A percentile compares a stretch with the other conserved stretches of the same genome.
Evolutionary conservation across 2,888 invertebrate species (phyloP).

Genomic region (Troglohyphantes excavatus): DNA sequence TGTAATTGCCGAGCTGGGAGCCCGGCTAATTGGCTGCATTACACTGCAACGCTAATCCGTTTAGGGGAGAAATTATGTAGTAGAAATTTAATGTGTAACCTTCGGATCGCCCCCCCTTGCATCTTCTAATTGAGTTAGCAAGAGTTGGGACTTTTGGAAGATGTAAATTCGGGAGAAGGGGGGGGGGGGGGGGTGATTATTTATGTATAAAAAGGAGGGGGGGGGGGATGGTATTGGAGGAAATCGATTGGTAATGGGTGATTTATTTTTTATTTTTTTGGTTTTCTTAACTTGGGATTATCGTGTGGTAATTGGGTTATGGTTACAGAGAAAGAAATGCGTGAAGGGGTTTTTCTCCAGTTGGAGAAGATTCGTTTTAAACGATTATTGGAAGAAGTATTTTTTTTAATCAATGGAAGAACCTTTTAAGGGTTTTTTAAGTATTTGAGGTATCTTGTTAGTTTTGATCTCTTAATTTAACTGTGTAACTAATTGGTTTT

Average conservation of each 20-base stretch:
- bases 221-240: neutral
- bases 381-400: too few species aligned
- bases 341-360: neutral
- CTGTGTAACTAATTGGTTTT: too few species aligned
- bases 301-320: neutral
- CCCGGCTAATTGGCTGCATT: constrained; percentile 77
- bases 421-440: too few species aligned
- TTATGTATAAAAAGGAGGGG: constrained; percentile 39
- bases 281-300: neutral
- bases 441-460: too few species aligned
- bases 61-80: constrained; percentile 76
- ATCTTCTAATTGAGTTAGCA: constrained; percentile 72
- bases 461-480: too few species aligned
- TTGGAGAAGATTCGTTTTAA: neutral
- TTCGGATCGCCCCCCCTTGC: constrained; percentile 46
- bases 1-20: constrained; percentile 77
- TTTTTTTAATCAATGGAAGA: too few species aligned
- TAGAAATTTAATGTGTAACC: constrained; percentile 78
- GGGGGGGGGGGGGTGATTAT: constrained; percentile 13
- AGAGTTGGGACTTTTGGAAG: constrained; percentile 40
- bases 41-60: constrained; percentile 74
- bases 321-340: neutral
- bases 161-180: constrained; percentile 42
- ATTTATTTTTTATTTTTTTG: neutral
- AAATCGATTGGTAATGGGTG: neutral